Percentiles rank a stretch among this genome's conserved stretches.
Evolutionary conservation across 2,888 invertebrate genomes (phyloP).

Genomic region (Sarcophaga variegata): DNA sequence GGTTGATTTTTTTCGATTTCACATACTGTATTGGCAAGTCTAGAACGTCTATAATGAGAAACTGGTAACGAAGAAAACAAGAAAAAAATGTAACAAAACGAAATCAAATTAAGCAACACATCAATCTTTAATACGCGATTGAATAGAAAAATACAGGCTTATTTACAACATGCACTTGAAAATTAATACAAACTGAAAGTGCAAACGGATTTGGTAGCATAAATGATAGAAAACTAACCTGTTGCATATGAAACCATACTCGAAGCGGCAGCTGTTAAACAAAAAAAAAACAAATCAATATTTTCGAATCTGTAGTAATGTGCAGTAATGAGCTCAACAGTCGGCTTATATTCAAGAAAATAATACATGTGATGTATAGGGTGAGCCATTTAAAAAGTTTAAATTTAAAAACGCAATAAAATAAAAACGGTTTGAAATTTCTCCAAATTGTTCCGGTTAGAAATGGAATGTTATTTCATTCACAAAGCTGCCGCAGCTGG

Average conservation of each 20-base stretch:
- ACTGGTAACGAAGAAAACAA: conserved; percentile 25
- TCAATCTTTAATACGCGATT: conserved; percentile 50
- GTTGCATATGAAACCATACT: background rate
- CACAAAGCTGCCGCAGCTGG: too few species aligned
- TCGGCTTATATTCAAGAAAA: too few species aligned
- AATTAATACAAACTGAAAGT: background rate
- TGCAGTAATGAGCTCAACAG: too few species aligned
- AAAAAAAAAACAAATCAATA: background rate
- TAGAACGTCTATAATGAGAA: conserved; percentile 43
- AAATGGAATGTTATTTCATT: too few species aligned
- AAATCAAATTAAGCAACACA: conserved; percentile 49
- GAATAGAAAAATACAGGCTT: conserved; percentile 28
- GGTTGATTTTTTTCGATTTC: background rate
- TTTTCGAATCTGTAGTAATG: too few species aligned
- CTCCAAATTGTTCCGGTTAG: too few species aligned
- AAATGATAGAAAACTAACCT: background rate
- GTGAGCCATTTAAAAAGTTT: too few species aligned
- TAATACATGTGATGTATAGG: too few species aligned
- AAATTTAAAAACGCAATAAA: too few species aligned
- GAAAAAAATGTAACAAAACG: conserved; percentile 10
- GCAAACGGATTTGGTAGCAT: background rate
- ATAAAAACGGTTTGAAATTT: too few species aligned
- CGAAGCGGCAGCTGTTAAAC: too few species aligned
- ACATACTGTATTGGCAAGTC: conserved; percentile 19
- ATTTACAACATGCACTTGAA: conserved; percentile 34